Evolutionary conservation across 2,797 vertebrate species (phyloP).

Genomic region (Peromyscus nudipes): DNA sequence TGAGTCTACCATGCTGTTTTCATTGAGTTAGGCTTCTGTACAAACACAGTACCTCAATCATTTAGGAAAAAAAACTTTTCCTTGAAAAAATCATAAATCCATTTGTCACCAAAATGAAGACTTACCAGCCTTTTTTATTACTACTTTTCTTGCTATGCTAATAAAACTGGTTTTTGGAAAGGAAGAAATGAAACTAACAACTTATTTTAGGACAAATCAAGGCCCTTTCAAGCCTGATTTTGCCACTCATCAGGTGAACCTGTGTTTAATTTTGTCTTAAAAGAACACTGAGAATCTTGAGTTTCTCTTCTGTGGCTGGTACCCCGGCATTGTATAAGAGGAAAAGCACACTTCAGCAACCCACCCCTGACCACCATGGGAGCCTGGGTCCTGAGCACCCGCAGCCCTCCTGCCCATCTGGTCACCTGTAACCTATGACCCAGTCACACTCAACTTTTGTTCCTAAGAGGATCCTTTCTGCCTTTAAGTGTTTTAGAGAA

Average conservation of each 20-base stretch:
- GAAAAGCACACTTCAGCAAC: slow-evolving; percentile 54
- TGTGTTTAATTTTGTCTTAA: slow-evolving; percentile 32
- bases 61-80: slow-evolving; percentile 78
- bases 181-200: slow-evolving; percentile 53
- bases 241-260: slow-evolving; percentile 51
- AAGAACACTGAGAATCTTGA: slow-evolving; percentile 57
- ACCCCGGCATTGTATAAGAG: slow-evolving; percentile 5
- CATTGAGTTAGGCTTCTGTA: slow-evolving; percentile 65
- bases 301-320: slow-evolving; percentile 59
- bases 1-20: slow-evolving; percentile 82
- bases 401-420: not conserved
- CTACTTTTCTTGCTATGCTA: slow-evolving; percentile 69
- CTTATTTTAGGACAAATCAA: slow-evolving; percentile 64
- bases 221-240: slow-evolving; percentile 52
- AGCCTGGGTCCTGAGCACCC: slow-evolving; percentile 3
- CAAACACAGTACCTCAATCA: slow-evolving; percentile 74
- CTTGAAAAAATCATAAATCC: slow-evolving; percentile 79
- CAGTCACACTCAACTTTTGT: not conserved
- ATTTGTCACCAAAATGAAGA: slow-evolving; percentile 72
- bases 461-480: slow-evolving; percentile 51
- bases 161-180: slow-evolving; percentile 71
- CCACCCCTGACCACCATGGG: slow-evolving; percentile 34
- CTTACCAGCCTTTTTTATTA: slow-evolving; percentile 53
- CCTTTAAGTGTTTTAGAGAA: slow-evolving; percentile 30
- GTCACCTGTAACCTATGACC: not conserved